Conservation (phyloP, 2,113 vertebrate genomes). For the Coregonus clupeaformis region DNA sequence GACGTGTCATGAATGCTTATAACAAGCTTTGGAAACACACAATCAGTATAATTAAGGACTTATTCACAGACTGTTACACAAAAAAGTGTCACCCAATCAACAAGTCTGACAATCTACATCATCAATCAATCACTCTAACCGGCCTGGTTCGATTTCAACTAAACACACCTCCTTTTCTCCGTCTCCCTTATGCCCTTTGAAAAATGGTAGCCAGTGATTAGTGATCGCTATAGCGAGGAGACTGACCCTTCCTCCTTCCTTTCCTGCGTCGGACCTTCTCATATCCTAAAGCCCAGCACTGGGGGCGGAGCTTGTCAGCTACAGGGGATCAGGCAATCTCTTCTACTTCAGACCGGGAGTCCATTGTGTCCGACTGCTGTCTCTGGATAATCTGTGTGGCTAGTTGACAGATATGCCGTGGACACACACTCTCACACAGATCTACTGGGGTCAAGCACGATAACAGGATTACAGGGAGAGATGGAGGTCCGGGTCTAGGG, state of each 20-base stretch:
- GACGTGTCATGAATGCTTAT: too few relatives aligned
- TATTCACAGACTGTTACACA: too few relatives aligned
- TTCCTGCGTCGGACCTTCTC: slow-evolving; percentile 31
- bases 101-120: slow-evolving; percentile 47
- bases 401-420: slow-evolving; percentile 60
- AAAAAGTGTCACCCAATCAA: neutral
- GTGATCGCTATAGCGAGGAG: slow-evolving; percentile 56
- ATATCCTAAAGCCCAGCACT: slow-evolving; percentile 48
- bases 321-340: slow-evolving; percentile 58
- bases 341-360: slow-evolving; percentile 9
- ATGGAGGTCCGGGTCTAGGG: slow-evolving; percentile 29
- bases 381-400: slow-evolving; percentile 65
- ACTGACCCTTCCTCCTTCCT: slow-evolving; percentile 27
- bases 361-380: slow-evolving; percentile 13
- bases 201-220: slow-evolving; percentile 60
- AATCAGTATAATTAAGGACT: too few relatives aligned
- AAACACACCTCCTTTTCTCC: slow-evolving; percentile 23
- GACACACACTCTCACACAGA: slow-evolving; percentile 5
- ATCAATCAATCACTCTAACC: slow-evolving; percentile 40
- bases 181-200: slow-evolving; percentile 47
- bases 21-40: too few relatives aligned
- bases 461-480: slow-evolving; percentile 66
- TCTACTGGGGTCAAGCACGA: too few relatives aligned
- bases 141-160: slow-evolving; percentile 54
- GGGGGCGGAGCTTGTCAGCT: slow-evolving; percentile 60